Conservation (phyloP, 2,113 vertebrate species). For the Callorhinus ursinus region DNA sequence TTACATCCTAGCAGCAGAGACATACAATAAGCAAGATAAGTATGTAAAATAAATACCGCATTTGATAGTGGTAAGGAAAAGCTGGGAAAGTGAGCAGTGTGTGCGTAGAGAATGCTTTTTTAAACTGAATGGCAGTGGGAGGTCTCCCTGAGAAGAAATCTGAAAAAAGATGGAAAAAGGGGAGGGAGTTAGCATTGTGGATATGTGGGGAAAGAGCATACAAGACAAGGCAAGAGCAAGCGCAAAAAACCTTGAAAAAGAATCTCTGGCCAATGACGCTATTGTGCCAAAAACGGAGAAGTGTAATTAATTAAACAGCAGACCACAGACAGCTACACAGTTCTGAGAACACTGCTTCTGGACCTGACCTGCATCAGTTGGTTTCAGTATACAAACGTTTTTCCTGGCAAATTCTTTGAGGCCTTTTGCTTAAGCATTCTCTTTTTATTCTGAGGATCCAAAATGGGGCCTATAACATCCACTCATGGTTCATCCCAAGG, state of each 20-base stretch:
- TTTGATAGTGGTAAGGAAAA: neutral
- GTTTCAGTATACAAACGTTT: neutral
- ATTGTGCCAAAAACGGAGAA: neutral
- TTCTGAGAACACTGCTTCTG: neutral
- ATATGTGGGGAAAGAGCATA: neutral
- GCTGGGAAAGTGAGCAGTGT: neutral
- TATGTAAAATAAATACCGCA: neutral
- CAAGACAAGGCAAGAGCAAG: neutral
- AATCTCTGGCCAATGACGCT: neutral
- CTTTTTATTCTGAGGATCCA: slow-evolving; percentile 29
- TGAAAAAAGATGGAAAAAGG: neutral
- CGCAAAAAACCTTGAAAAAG: neutral
- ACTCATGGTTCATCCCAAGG: neutral
- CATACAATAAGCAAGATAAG: neutral
- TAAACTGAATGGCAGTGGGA: neutral
- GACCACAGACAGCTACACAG: neutral
- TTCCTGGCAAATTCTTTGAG: neutral
- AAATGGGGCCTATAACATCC: neutral
- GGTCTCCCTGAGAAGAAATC: neutral
- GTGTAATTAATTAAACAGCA: neutral
- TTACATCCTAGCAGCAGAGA: neutral
- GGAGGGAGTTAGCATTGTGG: neutral
- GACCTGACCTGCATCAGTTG: neutral
- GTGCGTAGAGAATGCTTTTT: neutral
- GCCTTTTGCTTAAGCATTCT: slow-evolving; percentile 11